phyloP scores from a whole-genome alignment of 2,113 vertebrate species.

The Aviceda subcristata region DNA sequence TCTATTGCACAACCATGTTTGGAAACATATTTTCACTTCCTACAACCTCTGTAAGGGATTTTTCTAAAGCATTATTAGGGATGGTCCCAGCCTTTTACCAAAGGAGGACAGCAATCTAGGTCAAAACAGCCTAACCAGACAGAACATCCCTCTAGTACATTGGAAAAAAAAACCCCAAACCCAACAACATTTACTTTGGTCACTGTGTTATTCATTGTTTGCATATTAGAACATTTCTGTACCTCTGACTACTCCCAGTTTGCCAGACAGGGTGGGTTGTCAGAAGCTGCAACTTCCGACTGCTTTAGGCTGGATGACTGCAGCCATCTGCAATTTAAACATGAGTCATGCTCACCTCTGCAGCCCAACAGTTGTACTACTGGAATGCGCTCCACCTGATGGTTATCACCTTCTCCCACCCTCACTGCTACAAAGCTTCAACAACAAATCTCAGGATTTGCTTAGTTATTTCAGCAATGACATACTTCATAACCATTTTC shows the following conservation, averaged over 20 bases:
- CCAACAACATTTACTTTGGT: not conserved
- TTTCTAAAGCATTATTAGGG: not conserved
- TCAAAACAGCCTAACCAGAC: not conserved
- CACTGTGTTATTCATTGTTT: not conserved
- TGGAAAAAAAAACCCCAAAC: not conserved
- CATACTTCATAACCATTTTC: conserved; percentile 5
- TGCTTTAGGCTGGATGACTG: not conserved
- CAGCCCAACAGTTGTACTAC: not conserved
- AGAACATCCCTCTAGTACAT: not conserved
- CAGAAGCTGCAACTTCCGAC: not conserved
- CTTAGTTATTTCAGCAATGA: not conserved
- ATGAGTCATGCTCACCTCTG: not conserved
- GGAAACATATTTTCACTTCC: conserved; percentile 10
- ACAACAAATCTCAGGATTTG: not conserved
- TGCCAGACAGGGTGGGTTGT: not conserved
- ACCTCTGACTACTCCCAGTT: conserved; percentile 21
- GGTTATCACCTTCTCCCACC: not conserved
- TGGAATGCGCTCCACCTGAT: accelerated
- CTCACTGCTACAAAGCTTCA: not conserved
- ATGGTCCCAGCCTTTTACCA: not conserved
- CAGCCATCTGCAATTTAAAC: not conserved
- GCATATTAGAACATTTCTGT: not conserved
- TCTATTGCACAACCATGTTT: not conserved
- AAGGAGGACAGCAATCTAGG: not conserved
- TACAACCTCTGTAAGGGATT: not conserved